Base-by-base conservation (phyloP, 2,888 invertebrate genomes). In the Callosobruchus maculatus region DNA sequence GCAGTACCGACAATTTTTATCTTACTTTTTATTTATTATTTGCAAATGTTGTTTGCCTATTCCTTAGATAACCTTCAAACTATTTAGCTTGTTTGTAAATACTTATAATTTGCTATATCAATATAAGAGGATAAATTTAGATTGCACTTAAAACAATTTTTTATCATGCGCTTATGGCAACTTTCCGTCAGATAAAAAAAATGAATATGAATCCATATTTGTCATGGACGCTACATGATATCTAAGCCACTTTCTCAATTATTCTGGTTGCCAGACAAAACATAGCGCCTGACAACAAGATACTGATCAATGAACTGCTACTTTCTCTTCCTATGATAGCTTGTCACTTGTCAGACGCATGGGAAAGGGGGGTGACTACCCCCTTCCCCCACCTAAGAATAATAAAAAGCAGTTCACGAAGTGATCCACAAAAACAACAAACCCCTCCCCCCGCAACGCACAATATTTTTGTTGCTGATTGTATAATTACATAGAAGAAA, bases 41-140 rank as follows among this genome's bases (percentile, higher is more conserved):
- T 72, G 31, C 72, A 78, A 81, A 82, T 80, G 80, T 82, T 82
- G 82, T 82, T 83, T 81, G 82, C 81, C 82, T 83, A 82, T 81
- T 82, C 75, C 76, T 77, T 77, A 81, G 82, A 82, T 82, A 82
- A 81, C 82, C 82, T 82, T 80, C 82, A 81, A 81, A 82, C 81
- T 82, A 81, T 80, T 80, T 77, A 76, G 74, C 75, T 78, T 78
- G 78, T 80, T 79, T 78, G 74, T 78, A 75, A 77, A 78, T 78
- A 77, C 74, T 72, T 75, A 70, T 75, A 49, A 72, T 75, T 72
- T 74, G 76, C 74, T 76, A 76, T 76, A 74, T 70, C 69, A 22
- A 71, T 72, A 68, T 67, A 68, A 67, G 22, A 30, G 71, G 71
- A 73, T 74, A 76, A 76, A 74, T 73, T 76, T 76, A 76, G 74